Conservation (phyloP, 2,797 vertebrate genomes). For the Ficedula albicollis region DNA sequence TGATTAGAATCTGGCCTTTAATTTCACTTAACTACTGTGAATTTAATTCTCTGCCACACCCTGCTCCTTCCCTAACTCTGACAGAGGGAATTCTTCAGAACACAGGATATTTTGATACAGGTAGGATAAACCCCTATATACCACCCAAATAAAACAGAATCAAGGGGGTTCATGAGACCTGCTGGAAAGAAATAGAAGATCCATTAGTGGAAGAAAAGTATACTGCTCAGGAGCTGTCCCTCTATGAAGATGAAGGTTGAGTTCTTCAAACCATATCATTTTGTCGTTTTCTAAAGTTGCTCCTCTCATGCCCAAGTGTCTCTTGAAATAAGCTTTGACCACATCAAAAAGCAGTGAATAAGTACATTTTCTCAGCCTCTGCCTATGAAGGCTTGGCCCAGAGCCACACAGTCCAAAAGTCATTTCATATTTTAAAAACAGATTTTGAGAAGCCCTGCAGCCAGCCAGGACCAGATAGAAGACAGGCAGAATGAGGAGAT, state of each 20-base stretch:
- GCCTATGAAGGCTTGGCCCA: not conserved
- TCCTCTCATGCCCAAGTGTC: not conserved
- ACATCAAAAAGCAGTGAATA: not conserved
- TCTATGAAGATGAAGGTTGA: not conserved
- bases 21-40: not conserved
- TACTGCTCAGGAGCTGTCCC: not conserved
- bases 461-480: not conserved
- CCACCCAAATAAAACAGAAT: not conserved
- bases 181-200: not conserved
- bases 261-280: not conserved
- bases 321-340: not conserved
- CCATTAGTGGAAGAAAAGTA: not conserved
- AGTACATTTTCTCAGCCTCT: not conserved
- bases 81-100: not conserved
- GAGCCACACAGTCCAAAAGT: not conserved
- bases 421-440: not conserved
- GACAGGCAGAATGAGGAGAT: not conserved
- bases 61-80: rapidly evolving
- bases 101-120: not conserved
- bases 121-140: not conserved
- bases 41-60: not conserved
- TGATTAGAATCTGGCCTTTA: not conserved
- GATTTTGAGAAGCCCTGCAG: slow-evolving; percentile 28
- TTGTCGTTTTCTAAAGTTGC: not conserved
- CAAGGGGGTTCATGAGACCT: not conserved